phyloP scores from a whole-genome alignment of 1,140 invertebrate species.

The Aphaenogaster ashmeadi region DNA sequence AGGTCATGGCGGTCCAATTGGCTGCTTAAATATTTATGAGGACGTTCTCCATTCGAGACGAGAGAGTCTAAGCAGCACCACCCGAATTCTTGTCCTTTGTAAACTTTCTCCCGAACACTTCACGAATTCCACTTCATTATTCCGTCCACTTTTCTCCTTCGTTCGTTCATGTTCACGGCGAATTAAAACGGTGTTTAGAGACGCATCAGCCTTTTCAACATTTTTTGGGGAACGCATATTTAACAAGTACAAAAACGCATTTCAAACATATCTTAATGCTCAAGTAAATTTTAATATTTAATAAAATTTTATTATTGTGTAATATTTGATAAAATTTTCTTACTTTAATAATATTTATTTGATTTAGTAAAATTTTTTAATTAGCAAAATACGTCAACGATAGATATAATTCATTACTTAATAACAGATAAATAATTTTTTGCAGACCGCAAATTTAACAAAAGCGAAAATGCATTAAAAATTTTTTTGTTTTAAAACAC shows the following conservation, averaged over 20 bases:
- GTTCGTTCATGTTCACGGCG: neutral
- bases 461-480: neutral
- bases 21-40: constrained; percentile 72
- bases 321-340: neutral
- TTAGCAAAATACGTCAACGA: neutral
- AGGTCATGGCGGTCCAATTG: constrained; percentile 53
- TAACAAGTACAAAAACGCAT: neutral
- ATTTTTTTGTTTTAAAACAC: neutral
- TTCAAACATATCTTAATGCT: neutral
- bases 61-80: constrained; percentile 52
- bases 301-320: neutral
- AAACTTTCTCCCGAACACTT: constrained; percentile 63
- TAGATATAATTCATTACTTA: neutral
- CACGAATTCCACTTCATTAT: neutral
- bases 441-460: too few species aligned
- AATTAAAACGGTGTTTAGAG: neutral
- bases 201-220: neutral
- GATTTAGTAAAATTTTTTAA: neutral
- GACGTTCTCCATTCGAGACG: constrained; percentile 56
- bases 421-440: neutral
- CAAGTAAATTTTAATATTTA: neutral
- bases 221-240: neutral
- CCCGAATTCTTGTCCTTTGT: constrained; percentile 75
- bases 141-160: constrained; percentile 19
- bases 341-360: neutral